These are phyloP conservation scores for Xestia ashworthii DNA, from an alignment of 2,888 invertebrate species.

Conservation along the genomic window DNA sequence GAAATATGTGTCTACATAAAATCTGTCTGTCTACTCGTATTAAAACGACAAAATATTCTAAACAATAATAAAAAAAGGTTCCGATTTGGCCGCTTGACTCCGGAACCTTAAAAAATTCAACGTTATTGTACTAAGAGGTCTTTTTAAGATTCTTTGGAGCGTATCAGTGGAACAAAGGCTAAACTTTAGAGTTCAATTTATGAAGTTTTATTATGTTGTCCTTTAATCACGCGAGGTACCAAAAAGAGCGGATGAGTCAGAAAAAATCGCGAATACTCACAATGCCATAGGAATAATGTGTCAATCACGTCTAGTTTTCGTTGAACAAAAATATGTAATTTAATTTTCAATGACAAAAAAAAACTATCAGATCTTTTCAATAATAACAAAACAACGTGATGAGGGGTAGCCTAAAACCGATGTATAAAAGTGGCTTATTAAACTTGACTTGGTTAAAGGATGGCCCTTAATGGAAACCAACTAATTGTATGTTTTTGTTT, in stretches of 20 bases:
- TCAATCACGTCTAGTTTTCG: too few species aligned
- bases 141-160: constrained; percentile 2
- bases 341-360: too few species aligned
- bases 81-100: neutral
- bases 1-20: neutral
- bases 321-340: too few species aligned
- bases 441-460: neutral
- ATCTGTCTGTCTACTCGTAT: neutral
- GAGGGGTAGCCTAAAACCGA: neutral
- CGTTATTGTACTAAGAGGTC: neutral
- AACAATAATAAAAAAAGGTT: neutral
- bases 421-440: neutral
- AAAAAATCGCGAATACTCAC: neutral
- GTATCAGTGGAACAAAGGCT: neutral
- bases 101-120: neutral
- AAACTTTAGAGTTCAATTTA: neutral
- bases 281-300: neutral
- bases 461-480: neutral
- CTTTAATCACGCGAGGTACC: too few species aligned
- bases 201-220: neutral
- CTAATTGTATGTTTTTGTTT: neutral
- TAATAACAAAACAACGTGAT: too few species aligned
- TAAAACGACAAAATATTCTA: neutral
- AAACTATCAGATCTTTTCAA: too few species aligned
- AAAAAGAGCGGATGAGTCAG: too few species aligned